Evolutionary conservation across 2,888 invertebrate species (phyloP).

Genomic region (Pammene aurita): DNA sequence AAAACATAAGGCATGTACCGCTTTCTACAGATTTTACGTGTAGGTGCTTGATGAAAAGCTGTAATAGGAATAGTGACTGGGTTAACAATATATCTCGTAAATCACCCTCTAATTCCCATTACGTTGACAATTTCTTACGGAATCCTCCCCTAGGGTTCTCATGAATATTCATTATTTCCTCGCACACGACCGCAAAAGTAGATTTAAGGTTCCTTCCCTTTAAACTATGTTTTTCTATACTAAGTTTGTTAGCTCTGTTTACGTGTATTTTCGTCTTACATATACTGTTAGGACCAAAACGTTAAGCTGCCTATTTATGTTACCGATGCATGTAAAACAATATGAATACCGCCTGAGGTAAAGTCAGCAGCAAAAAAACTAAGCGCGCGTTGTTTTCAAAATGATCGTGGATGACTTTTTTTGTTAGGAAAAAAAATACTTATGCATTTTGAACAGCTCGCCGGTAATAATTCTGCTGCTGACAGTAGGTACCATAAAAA

Average conservation of each 20-base stretch:
- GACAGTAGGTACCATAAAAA: no score
- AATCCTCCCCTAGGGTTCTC: slow-evolving; percentile 31
- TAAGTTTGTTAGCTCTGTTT: neutral
- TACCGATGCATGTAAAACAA: no score
- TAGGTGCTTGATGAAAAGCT: slow-evolving; percentile 2
- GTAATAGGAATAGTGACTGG: slow-evolving; percentile 23
- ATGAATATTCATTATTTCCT: slow-evolving; percentile 41
- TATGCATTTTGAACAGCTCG: no score
- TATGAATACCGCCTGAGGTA: no score
- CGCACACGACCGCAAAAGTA: slow-evolving; percentile 39
- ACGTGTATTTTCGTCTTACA: neutral
- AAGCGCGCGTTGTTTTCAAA: no score
- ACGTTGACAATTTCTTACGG: slow-evolving; percentile 41
- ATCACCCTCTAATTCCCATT: slow-evolving; percentile 41
- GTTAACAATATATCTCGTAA: slow-evolving; percentile 33
- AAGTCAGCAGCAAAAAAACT: no score
- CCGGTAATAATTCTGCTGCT: no score
- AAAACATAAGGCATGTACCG: neutral
- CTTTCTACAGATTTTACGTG: neutral
- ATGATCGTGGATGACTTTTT: no score
- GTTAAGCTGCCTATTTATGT: no score
- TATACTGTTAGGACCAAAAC: neutral
- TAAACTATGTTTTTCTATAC: slow-evolving; percentile 27
- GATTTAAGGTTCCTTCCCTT: slow-evolving; percentile 30
- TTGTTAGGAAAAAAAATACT: no score